phyloP scores from a whole-genome alignment of 2,113 vertebrate species.

The Pandion haliaetus region DNA sequence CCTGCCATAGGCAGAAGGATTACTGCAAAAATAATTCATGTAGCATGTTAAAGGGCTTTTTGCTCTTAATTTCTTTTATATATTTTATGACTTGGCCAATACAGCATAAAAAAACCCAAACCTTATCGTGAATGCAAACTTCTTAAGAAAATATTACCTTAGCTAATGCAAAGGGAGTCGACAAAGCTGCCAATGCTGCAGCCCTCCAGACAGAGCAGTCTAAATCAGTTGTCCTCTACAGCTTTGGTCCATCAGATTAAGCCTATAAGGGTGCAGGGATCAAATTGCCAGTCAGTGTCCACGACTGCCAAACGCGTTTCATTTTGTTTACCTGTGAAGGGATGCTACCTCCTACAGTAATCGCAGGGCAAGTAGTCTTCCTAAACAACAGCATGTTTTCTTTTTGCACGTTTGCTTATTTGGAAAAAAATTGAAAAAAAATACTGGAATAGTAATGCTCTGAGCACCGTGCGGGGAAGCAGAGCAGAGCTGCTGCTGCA shows the following conservation, averaged over 20 bases:
- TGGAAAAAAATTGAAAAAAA: too few relatives aligned
- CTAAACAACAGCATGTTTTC: not conserved
- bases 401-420: not conserved
- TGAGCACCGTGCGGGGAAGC: not conserved
- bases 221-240: not conserved
- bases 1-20: not conserved
- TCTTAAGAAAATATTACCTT: not conserved
- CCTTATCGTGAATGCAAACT: not conserved
- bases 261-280: not conserved
- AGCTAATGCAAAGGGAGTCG: not conserved
- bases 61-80: not conserved
- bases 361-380: not conserved
- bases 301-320: not conserved
- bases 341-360: not conserved
- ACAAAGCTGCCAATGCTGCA: not conserved
- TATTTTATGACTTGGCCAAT: not conserved
- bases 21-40: not conserved
- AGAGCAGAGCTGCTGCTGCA: not conserved
- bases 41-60: not conserved
- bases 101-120: not conserved
- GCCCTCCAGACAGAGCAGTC: not conserved
- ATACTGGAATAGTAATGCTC: not conserved
- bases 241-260: not conserved
- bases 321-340: not conserved
- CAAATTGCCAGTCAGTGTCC: not conserved